Evolutionary conservation across 2,888 invertebrate species (phyloP).

Genomic region (Carabus problematicus): DNA sequence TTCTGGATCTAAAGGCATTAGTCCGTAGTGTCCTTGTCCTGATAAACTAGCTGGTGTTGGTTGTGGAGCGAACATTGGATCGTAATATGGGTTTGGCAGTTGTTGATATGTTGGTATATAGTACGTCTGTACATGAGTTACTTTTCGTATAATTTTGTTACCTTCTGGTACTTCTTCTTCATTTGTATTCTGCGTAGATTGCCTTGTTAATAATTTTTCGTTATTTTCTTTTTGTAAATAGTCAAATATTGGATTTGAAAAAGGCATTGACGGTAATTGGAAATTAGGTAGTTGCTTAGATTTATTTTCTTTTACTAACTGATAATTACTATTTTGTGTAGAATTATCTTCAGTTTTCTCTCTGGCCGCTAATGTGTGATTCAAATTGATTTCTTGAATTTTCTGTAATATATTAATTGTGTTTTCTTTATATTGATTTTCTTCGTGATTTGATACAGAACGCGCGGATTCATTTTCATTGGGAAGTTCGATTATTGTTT

Average conservation of each 20-base stretch:
- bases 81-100: slow-evolving; percentile 27
- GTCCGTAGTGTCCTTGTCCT: slow-evolving; percentile 27
- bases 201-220: slow-evolving; percentile 18
- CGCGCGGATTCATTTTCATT: slow-evolving; percentile 22
- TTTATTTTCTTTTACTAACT: slow-evolving; percentile 29
- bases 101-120: slow-evolving; percentile 49
- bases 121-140: slow-evolving; percentile 56
- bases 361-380: slow-evolving; percentile 54
- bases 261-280: slow-evolving; percentile 50
- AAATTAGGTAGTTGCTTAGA: slow-evolving; percentile 45
- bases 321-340: not conserved
- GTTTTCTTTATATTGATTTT: slow-evolving; percentile 45
- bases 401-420: slow-evolving; percentile 64
- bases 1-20: slow-evolving; percentile 26
- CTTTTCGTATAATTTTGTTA: slow-evolving; percentile 54
- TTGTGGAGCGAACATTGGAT: slow-evolving; percentile 38
- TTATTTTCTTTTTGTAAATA: slow-evolving; percentile 49
- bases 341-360: not conserved
- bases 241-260: slow-evolving; percentile 54
- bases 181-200: slow-evolving; percentile 5
- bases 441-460: slow-evolving; percentile 27
- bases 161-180: slow-evolving; percentile 48
- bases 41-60: slow-evolving; percentile 13
- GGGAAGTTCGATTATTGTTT: slow-evolving; percentile 48
- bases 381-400: slow-evolving; percentile 64